phyloP scores from a whole-genome alignment of 2,888 invertebrate genomes.

The Hypsopygia costalis region DNA sequence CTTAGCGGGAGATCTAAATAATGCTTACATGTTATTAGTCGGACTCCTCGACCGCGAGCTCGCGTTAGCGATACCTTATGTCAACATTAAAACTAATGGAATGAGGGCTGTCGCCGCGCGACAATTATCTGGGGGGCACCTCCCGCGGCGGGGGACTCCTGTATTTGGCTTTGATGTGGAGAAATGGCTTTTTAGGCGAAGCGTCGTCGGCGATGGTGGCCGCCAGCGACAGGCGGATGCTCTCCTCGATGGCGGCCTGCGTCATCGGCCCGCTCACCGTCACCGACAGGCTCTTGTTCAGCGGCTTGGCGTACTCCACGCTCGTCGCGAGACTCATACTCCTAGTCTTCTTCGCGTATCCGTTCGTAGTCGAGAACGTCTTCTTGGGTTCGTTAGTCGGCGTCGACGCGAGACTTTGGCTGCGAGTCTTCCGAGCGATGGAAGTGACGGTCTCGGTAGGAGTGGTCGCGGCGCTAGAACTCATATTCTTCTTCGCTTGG shows the following conservation, averaged over 20 bases:
- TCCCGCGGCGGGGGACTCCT: slow-evolving; percentile 84
- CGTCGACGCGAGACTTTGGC: slow-evolving; percentile 66
- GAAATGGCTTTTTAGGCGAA: slow-evolving; percentile 75
- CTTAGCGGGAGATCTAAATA: slow-evolving; percentile 57
- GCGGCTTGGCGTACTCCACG: slow-evolving; percentile 37
- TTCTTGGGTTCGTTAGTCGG: slow-evolving; percentile 52
- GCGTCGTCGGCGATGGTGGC: slow-evolving; percentile 58
- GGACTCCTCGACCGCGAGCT: background rate
- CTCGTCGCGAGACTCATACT: slow-evolving; percentile 65
- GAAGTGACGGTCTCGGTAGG: slow-evolving; percentile 33
- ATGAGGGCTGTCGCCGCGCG: slow-evolving; percentile 29
- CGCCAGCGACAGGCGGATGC: slow-evolving; percentile 63
- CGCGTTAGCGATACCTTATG: slow-evolving; percentile 11
- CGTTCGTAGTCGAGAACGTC: slow-evolving; percentile 34
- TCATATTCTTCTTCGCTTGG: slow-evolving; percentile 39
- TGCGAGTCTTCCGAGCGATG: slow-evolving; percentile 40
- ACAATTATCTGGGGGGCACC: slow-evolving; percentile 78
- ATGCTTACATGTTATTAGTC: slow-evolving; percentile 31
- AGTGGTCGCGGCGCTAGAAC: slow-evolving; percentile 44
- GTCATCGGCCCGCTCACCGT: slow-evolving; percentile 50
- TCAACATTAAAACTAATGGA: slow-evolving; percentile 57
- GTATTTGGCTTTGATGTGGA: slow-evolving; percentile 87
- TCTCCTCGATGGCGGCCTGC: slow-evolving; percentile 73
- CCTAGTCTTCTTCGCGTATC: slow-evolving; percentile 54
- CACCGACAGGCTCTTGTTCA: slow-evolving; percentile 47